These are phyloP conservation scores for Tichodroma muraria DNA, from an alignment of 2,113 vertebrate species.

Conservation along the genomic window DNA sequence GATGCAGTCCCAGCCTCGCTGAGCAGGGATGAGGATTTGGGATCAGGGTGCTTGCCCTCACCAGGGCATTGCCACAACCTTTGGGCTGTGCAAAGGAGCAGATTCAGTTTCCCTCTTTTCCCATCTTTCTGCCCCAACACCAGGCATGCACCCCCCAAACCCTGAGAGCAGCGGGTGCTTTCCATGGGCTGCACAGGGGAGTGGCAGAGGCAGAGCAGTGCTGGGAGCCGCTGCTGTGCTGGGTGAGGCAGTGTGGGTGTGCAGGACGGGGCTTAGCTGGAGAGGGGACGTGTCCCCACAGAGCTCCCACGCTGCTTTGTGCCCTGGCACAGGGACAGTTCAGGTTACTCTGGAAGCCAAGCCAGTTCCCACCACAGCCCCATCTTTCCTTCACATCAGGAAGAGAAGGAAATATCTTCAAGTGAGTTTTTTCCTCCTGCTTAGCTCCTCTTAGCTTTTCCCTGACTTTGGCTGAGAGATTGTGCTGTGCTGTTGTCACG, in stretches of 20 bases:
- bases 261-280: accelerated
- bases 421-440: neutral
- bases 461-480: neutral
- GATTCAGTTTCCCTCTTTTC: neutral
- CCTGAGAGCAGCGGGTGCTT: neutral
- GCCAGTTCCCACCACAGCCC: neutral
- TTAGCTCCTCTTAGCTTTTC: neutral
- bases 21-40: neutral
- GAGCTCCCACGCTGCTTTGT: accelerated
- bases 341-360: neutral
- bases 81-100: neutral
- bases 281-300: neutral
- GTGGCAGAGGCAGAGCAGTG: neutral
- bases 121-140: accelerated
- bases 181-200: neutral
- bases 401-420: neutral
- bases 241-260: neutral
- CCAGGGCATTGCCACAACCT: neutral
- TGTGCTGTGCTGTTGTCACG: neutral
- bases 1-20: accelerated
- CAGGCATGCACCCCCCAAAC: too few relatives aligned
- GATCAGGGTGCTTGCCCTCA: neutral
- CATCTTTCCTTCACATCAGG: too few relatives aligned
- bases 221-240: neutral
- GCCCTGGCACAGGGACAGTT: neutral